Base-by-base conservation (phyloP, 2,888 invertebrate species). In the Halictus ligatus region DNA sequence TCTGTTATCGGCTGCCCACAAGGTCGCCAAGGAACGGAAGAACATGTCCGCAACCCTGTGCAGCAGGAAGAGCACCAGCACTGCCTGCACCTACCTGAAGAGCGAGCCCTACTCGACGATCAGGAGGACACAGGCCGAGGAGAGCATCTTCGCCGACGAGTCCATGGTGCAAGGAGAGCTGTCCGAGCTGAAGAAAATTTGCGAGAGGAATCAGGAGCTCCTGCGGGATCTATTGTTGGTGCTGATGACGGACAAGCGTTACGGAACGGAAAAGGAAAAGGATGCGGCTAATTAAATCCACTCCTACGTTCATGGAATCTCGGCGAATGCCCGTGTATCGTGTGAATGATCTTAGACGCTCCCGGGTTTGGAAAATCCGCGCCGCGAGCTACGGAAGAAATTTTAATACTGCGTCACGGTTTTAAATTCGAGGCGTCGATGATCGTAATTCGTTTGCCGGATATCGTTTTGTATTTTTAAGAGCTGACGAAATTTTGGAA, bases 1-100 rank as follows among this genome's bases (percentile, higher is more conserved):
- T 89, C 97, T 98, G 90, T 96, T 98, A 94, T 97, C 97, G 95
- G 97, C 97, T 2, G 98, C 98, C 15, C 97, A 98, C 93, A 97
- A 98, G 91, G 97, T 98, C 73, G 98, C 98, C 0, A 97, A 97
- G 93, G 97, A 97, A 95, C 96, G 97, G 71, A 98, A 97, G 93
- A 89, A 85, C 43, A 60, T 84, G 10, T 73, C 76, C 0, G 82
- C 81, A 0, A 91, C 91, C 7, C 40, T 89, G 35, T 89, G 87
- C 54, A 90, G 91, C 71, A 93, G 94, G 54, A 92, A 92, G 40
- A 92, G 92, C 83, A 92, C 89, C 80, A 92, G 89, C 78, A 88
- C 91, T 0, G 75, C 87, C n/a, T 91, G 90, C 69, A 89, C 88
- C 29, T 92, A 88, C 74, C 75, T 91, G 1, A 94, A 92, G 46